These are phyloP conservation scores for Protula sp. DNA, from an alignment of 2,888 invertebrate species.

Conservation along the genomic window DNA sequence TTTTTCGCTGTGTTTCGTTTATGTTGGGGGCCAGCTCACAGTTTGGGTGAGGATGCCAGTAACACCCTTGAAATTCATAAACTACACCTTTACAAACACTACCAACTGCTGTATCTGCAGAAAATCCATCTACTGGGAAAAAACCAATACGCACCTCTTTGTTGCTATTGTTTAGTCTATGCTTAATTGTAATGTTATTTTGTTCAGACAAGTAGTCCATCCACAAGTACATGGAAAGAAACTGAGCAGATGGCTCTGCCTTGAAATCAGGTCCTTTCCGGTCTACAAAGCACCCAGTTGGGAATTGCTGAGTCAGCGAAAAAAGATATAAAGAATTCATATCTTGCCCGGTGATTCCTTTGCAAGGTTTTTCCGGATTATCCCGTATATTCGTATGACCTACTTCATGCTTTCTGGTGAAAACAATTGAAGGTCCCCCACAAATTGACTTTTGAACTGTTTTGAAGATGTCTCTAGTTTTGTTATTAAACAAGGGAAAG, in stretches of 20 bases:
- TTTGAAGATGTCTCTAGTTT: constrained; percentile 17
- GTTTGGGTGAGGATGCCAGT: no score
- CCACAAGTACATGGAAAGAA: background rate
- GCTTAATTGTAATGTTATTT: no score
- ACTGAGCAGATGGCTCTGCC: background rate
- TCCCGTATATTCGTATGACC: background rate
- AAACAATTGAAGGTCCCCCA: background rate
- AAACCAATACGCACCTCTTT: no score
- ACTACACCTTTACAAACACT: no score
- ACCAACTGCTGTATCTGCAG: no score
- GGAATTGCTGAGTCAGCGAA: background rate
- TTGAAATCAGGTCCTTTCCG: background rate
- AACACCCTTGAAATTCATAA: background rate
- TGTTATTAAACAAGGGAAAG: constrained; percentile 21
- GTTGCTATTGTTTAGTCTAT: no score
- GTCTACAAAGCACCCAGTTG: background rate
- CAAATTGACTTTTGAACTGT: background rate
- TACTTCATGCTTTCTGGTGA: background rate
- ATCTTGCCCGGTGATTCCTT: background rate
- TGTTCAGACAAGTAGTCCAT: no score
- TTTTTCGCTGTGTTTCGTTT: background rate
- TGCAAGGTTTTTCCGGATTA: background rate
- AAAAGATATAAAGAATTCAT: background rate
- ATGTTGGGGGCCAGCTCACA: no score
- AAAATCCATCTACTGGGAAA: no score